Percentiles rank a stretch among this genome's conserved stretches.
Conservation (phyloP, 2,888 invertebrate species). For the Drosophila maculinotata region DNA sequence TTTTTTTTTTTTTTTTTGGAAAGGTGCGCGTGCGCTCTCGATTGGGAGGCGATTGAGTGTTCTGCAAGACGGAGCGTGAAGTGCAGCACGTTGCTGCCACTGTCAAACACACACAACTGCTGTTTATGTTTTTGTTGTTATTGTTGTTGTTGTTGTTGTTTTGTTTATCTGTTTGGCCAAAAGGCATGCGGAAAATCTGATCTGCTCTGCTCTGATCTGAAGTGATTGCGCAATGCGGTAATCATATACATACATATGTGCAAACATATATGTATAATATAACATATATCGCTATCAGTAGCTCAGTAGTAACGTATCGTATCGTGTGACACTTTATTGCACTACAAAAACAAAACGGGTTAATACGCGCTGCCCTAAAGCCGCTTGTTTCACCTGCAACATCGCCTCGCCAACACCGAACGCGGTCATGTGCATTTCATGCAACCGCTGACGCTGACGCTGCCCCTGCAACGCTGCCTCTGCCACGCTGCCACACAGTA, state of each 20-base stretch:
- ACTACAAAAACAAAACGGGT: too few relatives aligned
- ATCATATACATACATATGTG: conserved; percentile 5
- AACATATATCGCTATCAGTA: conserved; percentile 12
- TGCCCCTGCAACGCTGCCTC: conserved; percentile 7
- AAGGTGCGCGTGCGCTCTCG: conserved; percentile 57
- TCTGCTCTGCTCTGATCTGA: conserved; percentile 42
- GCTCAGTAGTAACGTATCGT: conserved; percentile 33
- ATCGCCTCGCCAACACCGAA: conserved; percentile 33
- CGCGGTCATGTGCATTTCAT: conserved; percentile 60
- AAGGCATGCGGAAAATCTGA: conserved; percentile 65
- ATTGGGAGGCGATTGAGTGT: conserved; percentile 59
- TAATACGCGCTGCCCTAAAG: conserved; percentile 35
- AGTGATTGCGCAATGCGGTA: conserved; percentile 46
- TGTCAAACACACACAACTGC: too few relatives aligned
- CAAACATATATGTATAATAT: background rate
- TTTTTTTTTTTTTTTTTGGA: conserved; percentile 23
- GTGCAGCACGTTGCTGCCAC: conserved; percentile 60
- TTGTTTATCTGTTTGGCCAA: conserved; percentile 16
- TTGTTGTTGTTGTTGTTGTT: conserved; percentile 37
- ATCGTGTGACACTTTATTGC: conserved; percentile 59
- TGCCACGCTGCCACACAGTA: conserved; percentile 1
- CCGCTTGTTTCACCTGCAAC: conserved; percentile 35
- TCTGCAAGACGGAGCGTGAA: conserved; percentile 81
- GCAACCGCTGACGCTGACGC: conserved; percentile 17
- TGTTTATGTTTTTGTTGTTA: conserved; percentile 38